Evolutionary conservation across 2,113 vertebrate genomes (phyloP), one percentile per base, ranked within the genome.

Genomic region (Cyanoliseus patagonus): DNA sequence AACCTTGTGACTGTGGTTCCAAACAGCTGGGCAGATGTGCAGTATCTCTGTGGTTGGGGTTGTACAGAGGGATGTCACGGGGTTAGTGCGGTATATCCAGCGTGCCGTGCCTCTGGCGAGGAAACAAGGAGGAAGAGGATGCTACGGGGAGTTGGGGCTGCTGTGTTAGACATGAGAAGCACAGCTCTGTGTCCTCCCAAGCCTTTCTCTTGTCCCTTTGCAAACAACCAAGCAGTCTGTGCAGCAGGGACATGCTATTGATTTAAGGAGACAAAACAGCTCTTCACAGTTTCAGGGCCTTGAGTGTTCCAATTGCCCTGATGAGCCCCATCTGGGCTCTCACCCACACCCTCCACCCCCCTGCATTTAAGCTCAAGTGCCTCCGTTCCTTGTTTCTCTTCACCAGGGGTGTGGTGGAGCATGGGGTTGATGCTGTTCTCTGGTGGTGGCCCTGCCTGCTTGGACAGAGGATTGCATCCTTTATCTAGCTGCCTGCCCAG

Each of bases 311-410:
- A 3, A 59, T 10, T 53, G 37, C 31, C 62, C 59, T 37, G 51
- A 49, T 4, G 5, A 88, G 23, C 25, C 70, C 31, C 19, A 16
- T 10, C 42, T 75, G 75, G 22, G n/a, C 28, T 52, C 39, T 51
- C 42, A 49, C 6, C 31, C 61, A 14, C 31, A 5, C 42, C 17
- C 12, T 20, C 42, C 4, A 0, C 1, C 2, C 16, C 5, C 0
- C 47, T 31, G 20, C 3, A n/a, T 84, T 90, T 75, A 64, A 72
- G 31, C 14, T 59, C 41, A 31, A 24, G 22, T 53, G 37, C 14
- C 17, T 11, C 5, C 2, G 19, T 1, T 1, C 0, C 3, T 5
- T 76, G 0, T 0, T 44, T 1, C 1, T 1, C 3, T 6, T 33
- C 0, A 0, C 2, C 1, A 0, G 4, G 30, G 49, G 8, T 13